Base-by-base conservation (phyloP, 2,888 invertebrate species). In the Parthenolecanium corni region DNA sequence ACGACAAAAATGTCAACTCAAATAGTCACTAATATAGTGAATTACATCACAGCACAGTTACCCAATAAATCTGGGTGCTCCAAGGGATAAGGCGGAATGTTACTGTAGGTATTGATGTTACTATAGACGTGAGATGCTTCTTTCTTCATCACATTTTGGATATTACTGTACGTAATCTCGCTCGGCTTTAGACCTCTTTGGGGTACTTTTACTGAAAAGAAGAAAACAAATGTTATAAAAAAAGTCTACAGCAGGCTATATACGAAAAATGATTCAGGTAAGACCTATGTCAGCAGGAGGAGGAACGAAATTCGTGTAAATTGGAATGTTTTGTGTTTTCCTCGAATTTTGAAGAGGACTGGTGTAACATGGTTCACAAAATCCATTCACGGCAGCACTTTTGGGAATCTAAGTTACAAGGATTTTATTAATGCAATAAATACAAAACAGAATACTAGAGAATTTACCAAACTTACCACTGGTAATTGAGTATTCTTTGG, bases 301-400 rank as follows among this genome's bases (percentile, higher is more conserved):
- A 2, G 58, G 14, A 4, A 58, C 21, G 3, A 58, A 14, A 21
- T 58, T 58, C 11, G 58, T 49, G 31, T 58, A 58, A 20, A 58
- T 49, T 38, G 58, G 58, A 47, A 49, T 36, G 23, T 47, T 49
- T 1, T 47, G 47, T 1, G 25, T 36, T 21, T 47, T 18, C 16
- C 47, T 58, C 9, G 44, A 18, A 38, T 67, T 76, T 66, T 80
- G 84, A 47, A 83, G 73, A 56, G 86, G 79, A 24, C 85, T 80
- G 40, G 87, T 84, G 72, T 83, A 89, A 9, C 84, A 83, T 2
- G 88, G 88, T 70, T 85, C 85, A 58, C 83, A 77, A 58, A 83
- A 76, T 68, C 82, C 80, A 71, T 81, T 83, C 56, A 88, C 78
- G 3, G 79, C 77, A 68, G 84, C 84, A 73, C 87, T 88, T 71